Evolutionary conservation across 2,888 invertebrate species (phyloP).

Genomic region (Cantharis rustica): DNA sequence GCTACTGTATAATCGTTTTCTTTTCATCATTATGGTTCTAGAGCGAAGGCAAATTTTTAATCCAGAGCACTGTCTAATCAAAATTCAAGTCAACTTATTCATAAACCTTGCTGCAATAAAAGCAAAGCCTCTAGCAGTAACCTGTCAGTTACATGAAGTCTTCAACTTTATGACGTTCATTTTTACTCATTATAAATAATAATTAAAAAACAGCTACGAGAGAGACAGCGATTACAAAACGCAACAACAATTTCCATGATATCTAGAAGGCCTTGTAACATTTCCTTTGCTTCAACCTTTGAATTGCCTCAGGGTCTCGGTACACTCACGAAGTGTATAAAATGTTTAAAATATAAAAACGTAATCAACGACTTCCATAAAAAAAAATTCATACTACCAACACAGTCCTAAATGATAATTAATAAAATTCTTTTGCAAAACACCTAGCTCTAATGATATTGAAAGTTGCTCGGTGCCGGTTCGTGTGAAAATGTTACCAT

Average conservation of each 20-base stretch:
- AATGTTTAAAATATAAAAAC: constrained; percentile 3
- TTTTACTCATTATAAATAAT: constrained; percentile 56
- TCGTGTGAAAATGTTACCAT: not conserved
- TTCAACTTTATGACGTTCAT: constrained; percentile 50
- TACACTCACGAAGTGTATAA: not conserved
- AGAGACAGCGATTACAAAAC: constrained; percentile 44
- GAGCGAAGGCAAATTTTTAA: constrained; percentile 15
- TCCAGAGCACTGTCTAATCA: constrained; percentile 26
- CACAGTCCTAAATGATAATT: not conserved
- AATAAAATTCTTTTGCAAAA: not conserved
- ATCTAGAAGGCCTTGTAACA: constrained; percentile 59
- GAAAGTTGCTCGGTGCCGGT: not conserved
- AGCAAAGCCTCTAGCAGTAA: constrained; percentile 45
- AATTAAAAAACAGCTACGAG: constrained; percentile 40
- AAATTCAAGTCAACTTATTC: constrained; percentile 40
- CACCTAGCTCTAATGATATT: not conserved
- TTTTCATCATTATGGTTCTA: constrained; percentile 7
- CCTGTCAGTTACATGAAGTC: constrained; percentile 55
- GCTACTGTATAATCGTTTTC: constrained; percentile 23
- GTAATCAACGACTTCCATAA: not conserved
- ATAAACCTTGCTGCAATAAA: constrained; percentile 39
- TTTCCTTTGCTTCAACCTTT: constrained; percentile 55
- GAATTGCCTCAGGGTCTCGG: constrained; percentile 47
- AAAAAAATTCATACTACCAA: not conserved
- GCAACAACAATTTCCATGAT: constrained; percentile 56